These are phyloP conservation scores for Meghimatium bilineatum DNA, from an alignment of 2,888 invertebrate genomes.

Conservation along the genomic window DNA sequence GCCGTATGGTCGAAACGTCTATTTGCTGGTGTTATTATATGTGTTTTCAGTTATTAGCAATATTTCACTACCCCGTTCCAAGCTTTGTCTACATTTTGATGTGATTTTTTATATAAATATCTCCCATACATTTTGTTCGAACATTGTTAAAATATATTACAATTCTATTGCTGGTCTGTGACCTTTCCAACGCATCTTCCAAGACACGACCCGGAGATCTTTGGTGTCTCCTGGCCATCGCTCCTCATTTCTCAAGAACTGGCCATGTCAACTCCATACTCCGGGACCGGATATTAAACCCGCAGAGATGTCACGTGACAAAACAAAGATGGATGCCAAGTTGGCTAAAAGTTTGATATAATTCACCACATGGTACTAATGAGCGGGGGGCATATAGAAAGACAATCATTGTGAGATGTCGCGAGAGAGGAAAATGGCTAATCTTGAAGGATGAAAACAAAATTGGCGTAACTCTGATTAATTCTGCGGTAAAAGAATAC, in stretches of 20 bases:
- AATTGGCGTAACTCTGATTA: constrained; percentile 36
- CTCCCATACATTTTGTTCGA: no score
- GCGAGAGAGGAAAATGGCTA: constrained; percentile 22
- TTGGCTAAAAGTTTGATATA: constrained; percentile 38
- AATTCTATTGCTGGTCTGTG: neutral
- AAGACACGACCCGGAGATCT: neutral
- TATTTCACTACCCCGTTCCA: no score
- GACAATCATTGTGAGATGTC: constrained; percentile 28
- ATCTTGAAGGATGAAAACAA: constrained; percentile 36
- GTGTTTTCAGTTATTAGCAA: no score
- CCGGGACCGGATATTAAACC: constrained; percentile 43
- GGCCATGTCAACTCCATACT: neutral
- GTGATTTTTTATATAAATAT: no score
- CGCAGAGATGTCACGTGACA: constrained; percentile 45
- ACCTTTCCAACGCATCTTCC: neutral
- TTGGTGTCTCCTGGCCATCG: constrained; percentile 6
- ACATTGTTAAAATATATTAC: no score
- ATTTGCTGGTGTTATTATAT: no score
- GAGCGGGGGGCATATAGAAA: constrained; percentile 5
- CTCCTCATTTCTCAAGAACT: constrained; percentile 32
- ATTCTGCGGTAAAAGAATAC: constrained; percentile 39
- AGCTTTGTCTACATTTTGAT: no score
- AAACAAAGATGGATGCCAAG: constrained; percentile 39
- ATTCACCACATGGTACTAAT: constrained; percentile 42
- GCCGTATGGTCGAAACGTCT: no score